Percentiles rank a stretch among this genome's conserved stretches.
Evolutionary conservation across 2,888 invertebrate genomes (phyloP).

Genomic region (Eupithecia pulchellata): DNA sequence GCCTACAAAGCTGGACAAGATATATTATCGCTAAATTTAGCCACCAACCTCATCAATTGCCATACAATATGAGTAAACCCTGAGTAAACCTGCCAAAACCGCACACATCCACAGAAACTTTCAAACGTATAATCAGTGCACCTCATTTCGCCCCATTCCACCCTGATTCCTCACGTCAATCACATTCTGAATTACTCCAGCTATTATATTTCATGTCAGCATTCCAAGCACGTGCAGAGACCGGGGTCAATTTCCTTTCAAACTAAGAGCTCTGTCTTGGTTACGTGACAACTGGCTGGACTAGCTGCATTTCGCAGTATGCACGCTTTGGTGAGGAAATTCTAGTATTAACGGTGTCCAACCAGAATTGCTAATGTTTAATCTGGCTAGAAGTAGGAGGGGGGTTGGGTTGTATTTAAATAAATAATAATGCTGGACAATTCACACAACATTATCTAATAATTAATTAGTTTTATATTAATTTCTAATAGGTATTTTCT

Average conservation of each 20-base stretch:
- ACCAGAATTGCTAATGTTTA: neutral
- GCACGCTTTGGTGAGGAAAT: slow-evolving; percentile 6
- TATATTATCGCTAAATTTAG: neutral
- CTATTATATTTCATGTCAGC: slow-evolving; percentile 48
- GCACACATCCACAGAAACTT: neutral
- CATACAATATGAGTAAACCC: neutral
- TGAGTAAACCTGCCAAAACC: neutral
- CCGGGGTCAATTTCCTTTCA: slow-evolving; percentile 70
- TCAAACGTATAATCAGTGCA: slow-evolving; percentile 9
- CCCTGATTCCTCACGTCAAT: slow-evolving; percentile 51
- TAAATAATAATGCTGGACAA: too few species aligned
- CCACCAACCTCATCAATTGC: neutral
- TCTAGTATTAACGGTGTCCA: neutral
- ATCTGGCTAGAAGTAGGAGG: neutral
- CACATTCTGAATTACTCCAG: slow-evolving; percentile 57
- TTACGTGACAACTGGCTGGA: slow-evolving; percentile 40
- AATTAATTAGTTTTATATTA: too few species aligned
- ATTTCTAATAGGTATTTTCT: too few species aligned
- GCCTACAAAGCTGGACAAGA: neutral
- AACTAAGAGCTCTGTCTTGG: slow-evolving; percentile 46
- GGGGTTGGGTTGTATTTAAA: neutral
- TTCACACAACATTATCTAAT: too few species aligned
- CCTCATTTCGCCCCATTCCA: neutral
- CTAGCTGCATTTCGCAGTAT: slow-evolving; percentile 10
- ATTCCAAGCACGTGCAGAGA: slow-evolving; percentile 63